Conservation (phyloP, 2,888 invertebrate genomes). For the Hirtodrosophila confusa region DNA sequence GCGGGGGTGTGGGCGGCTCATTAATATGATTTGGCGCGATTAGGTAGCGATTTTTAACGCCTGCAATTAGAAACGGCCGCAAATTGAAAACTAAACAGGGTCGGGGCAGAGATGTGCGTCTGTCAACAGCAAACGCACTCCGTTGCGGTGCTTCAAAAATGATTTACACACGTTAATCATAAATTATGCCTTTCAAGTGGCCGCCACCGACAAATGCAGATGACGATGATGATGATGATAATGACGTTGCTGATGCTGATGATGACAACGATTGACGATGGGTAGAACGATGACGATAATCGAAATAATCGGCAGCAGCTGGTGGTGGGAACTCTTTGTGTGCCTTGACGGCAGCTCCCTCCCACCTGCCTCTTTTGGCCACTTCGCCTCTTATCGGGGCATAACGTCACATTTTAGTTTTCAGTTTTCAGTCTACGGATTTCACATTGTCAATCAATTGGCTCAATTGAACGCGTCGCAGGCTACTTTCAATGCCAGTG, state of each 20-base stretch:
- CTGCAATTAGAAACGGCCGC: slow-evolving; percentile 68
- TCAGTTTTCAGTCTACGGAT: slow-evolving; percentile 26
- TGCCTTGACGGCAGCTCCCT: slow-evolving; percentile 3
- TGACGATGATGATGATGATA: slow-evolving; percentile 35
- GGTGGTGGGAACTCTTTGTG: background rate
- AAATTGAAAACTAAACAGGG: slow-evolving; percentile 58
- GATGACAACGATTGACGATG: slow-evolving; percentile 21
- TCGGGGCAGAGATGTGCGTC: slow-evolving; percentile 8
- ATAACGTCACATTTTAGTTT: slow-evolving; percentile 27
- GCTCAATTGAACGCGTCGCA: slow-evolving; percentile 33
- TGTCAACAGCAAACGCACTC: slow-evolving; percentile 56
- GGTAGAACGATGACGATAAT: slow-evolving; percentile 16
- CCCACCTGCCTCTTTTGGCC: slow-evolving; percentile 1
- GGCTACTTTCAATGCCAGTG: slow-evolving; percentile 59
- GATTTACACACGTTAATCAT: slow-evolving; percentile 78
- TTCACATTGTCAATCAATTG: slow-evolving; percentile 45
- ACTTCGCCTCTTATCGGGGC: slow-evolving; percentile 36
- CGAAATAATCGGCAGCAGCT: slow-evolving; percentile 9
- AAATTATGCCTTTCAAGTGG: slow-evolving; percentile 74
- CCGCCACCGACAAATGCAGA: slow-evolving; percentile 67
- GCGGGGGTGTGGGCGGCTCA: slow-evolving; percentile 15
- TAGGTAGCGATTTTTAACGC: slow-evolving; percentile 59
- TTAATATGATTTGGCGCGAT: slow-evolving; percentile 64
- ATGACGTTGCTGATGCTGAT: slow-evolving; percentile 21
- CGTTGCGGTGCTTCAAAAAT: slow-evolving; percentile 64